Percentiles rank a stretch among this genome's conserved stretches.
Evolutionary conservation across 2,888 invertebrate genomes (phyloP).

Genomic region (Argyresthia goedartella): DNA sequence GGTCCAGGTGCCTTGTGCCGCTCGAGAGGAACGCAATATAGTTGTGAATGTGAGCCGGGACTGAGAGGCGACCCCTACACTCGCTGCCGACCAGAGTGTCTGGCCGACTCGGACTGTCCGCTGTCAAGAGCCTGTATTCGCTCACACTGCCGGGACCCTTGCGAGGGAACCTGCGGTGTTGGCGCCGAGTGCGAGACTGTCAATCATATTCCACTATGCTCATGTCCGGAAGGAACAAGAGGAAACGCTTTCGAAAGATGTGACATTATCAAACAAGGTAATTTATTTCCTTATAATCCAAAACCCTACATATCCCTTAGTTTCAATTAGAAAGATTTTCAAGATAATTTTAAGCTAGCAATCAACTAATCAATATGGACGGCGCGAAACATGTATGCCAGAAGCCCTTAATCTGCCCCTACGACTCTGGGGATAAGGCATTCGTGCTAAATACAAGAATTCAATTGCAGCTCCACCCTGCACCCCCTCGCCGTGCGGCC

Average conservation of each 20-base stretch:
- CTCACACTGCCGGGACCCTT: slow-evolving; percentile 88
- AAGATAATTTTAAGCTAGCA: not conserved
- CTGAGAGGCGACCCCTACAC: slow-evolving; percentile 83
- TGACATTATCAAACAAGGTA: slow-evolving; percentile 40
- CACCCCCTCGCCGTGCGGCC: slow-evolving; percentile 82
- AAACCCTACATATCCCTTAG: no score
- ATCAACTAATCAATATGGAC: not conserved
- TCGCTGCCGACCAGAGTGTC: slow-evolving; percentile 85
- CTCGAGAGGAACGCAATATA: slow-evolving; percentile 76
- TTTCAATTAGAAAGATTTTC: no score
- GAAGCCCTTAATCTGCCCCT: no score
- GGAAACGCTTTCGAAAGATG: slow-evolving; percentile 79
- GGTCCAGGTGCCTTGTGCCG: slow-evolving; percentile 86
- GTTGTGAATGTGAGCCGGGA: slow-evolving; percentile 80
- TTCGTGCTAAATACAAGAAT: not conserved
- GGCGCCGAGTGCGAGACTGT: slow-evolving; percentile 83
- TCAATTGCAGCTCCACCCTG: slow-evolving; percentile 70
- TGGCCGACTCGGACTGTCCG: slow-evolving; percentile 90
- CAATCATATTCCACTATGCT: slow-evolving; percentile 79
- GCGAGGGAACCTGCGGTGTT: slow-evolving; percentile 84
- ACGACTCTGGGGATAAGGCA: no score
- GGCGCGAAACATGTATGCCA: no score
- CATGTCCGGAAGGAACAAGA: slow-evolving; percentile 78
- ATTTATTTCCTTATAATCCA: not conserved
- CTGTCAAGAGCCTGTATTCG: slow-evolving; percentile 84